A percentile compares a stretch with the other conserved stretches of the same genome.
Evolutionary conservation across 2,797 vertebrate species (phyloP).

Genomic region (Pteronotus mesoamericanus): DNA sequence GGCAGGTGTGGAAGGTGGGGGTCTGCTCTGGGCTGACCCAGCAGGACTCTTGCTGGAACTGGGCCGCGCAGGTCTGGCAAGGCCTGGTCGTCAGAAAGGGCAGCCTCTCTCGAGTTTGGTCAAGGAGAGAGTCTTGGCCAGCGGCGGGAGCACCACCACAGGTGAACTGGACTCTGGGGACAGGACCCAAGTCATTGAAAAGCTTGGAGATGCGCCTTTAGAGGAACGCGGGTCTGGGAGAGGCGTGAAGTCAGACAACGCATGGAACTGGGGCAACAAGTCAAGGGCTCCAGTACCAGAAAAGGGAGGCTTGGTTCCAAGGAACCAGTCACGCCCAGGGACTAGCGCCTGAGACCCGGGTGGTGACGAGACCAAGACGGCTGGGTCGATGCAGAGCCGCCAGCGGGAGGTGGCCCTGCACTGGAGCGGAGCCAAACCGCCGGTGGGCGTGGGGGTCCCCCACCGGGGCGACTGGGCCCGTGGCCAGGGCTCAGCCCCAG

Average conservation of each 20-base stretch:
- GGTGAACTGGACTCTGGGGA: not conserved
- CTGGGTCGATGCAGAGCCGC: not conserved
- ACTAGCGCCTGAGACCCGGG: not conserved
- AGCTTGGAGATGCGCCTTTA: not conserved
- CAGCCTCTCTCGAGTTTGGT: not conserved
- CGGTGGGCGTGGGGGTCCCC: not conserved
- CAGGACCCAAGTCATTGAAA: not conserved
- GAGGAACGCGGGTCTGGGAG: not conserved
- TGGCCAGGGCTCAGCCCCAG: not conserved
- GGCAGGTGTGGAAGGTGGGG: not conserved
- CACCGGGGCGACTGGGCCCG: not conserved
- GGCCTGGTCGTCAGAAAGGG: not conserved
- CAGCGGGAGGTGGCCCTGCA: not conserved
- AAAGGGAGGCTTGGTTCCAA: slow-evolving; percentile 21
- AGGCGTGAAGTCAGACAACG: not conserved
- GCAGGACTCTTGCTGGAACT: not conserved
- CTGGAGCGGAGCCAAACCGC: not conserved
- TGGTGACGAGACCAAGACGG: not conserved
- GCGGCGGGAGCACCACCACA: not conserved
- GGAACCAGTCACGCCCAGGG: not conserved
- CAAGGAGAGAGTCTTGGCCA: not conserved
- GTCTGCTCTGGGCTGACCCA: not conserved
- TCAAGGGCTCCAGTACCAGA: not conserved
- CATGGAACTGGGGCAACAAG: not conserved
- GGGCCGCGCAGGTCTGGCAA: not conserved